Evolutionary conservation across 64 coral and sea anemone species (phyloP), one percentile per base, ranked within the genome.

Genomic region (Dendronephthya gigantea): DNA sequence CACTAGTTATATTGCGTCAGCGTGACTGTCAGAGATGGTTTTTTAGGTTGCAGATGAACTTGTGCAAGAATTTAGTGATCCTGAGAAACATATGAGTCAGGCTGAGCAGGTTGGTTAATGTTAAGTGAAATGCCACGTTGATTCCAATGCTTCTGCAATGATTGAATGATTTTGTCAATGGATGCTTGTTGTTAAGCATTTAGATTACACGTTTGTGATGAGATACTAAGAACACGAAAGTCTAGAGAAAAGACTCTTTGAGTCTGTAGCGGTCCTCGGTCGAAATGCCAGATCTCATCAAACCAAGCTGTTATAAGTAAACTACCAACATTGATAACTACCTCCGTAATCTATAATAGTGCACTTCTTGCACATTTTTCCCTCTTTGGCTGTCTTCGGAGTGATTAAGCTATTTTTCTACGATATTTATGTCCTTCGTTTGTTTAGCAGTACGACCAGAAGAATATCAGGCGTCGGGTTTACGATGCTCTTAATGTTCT

Each of bases 11-110:
- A 12, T 62, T 2, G 55, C 19, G 25, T n/a, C 13, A 7, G 19
- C 17, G 9, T 49, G 23, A 70, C 40, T 83, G 1, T 52, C 15
- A 37, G 2, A 32, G 38, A 8, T 88, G 38, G 2, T 88, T 75
- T 90, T 90, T 33, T 51, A 96, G 94, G 94, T 98, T 89, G 95
- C 95, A 38, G 95, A 98, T 92, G 95, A 98, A 72, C 85, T 98
- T 47, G 95, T 98, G 4, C 95, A 92, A 82, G 95, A 98, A 82
- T 98, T 98, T 47, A 98, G 95, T 93, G 95, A 98, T 84, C 95
- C 95, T 39, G 95, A 98, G 28, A 98, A 98, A 85, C 95, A 93
- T 88, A 82, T 98, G 35, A 93, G 92, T 65, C 95, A 92, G 0
- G 93, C 95, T 12, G 95, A 98, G 82, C 95, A 98, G 95, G 95